Evolutionary conservation across 2,888 invertebrate species (phyloP).

Genomic region (Dicycla oo): DNA sequence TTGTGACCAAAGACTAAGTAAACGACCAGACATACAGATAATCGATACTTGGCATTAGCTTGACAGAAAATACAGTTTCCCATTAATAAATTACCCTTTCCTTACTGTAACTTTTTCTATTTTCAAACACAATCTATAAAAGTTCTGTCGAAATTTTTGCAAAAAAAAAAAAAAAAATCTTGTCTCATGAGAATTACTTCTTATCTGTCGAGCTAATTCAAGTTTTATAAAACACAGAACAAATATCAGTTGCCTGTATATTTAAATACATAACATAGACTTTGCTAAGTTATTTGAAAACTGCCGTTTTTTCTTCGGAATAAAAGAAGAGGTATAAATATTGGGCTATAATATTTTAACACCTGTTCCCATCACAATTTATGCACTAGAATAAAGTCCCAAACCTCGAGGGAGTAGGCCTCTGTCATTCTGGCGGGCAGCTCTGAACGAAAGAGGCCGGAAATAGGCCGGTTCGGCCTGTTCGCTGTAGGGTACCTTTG

Average conservation of each 20-base stretch:
- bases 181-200: not conserved
- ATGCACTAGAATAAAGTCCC: constrained; percentile 69
- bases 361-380: constrained; percentile 60
- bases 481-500: constrained; percentile 97
- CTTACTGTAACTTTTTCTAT: not conserved
- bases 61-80: not conserved
- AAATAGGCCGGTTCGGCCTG: constrained; percentile 98
- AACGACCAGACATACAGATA: not conserved
- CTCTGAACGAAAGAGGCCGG: constrained; percentile 98
- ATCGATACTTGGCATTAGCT: not conserved
- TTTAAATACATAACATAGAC: constrained; percentile 1
- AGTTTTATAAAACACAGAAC: not conserved
- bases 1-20: constrained; percentile 7
- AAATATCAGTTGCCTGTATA: constrained; percentile 2
- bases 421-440: constrained; percentile 79
- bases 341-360: constrained; percentile 54
- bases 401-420: constrained; percentile 68
- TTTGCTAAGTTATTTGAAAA: not conserved
- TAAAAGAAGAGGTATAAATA: constrained; percentile 30
- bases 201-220: constrained; percentile 20
- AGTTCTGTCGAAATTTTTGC: not conserved
- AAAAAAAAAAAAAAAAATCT: not conserved
- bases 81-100: too few relatives aligned
- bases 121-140: not conserved
- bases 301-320: not conserved